Conservation (phyloP, 2,888 invertebrate genomes). For the Hyppa rectilinea region DNA sequence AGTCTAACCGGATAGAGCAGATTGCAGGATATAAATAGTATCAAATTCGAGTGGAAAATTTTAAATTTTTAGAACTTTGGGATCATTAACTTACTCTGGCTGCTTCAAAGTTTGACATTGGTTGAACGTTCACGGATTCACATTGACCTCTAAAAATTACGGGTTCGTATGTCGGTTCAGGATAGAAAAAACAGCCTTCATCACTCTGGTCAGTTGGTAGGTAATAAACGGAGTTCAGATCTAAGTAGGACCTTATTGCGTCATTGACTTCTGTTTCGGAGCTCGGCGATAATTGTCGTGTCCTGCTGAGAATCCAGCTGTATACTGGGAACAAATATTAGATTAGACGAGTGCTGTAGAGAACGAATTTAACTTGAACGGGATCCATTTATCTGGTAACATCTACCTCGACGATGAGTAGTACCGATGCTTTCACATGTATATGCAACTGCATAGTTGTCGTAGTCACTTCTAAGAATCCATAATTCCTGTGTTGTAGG, state of each 20-base stretch:
- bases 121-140: constrained; percentile 70
- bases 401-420: constrained; percentile 85
- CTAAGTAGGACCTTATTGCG: constrained; percentile 69
- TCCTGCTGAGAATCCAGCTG: constrained; percentile 84
- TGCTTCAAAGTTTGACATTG: constrained; percentile 71
- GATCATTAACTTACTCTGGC: constrained; percentile 69
- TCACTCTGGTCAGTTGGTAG: constrained; percentile 69
- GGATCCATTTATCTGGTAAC: background rate
- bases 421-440: constrained; percentile 89
- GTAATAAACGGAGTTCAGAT: constrained; percentile 75
- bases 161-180: constrained; percentile 67
- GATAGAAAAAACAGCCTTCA: constrained; percentile 77
- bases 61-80: background rate
- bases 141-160: constrained; percentile 77
- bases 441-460: constrained; percentile 92
- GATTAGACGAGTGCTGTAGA: background rate
- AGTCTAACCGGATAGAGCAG: too few species aligned
- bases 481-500: constrained; percentile 78
- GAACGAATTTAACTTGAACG: background rate
- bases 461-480: constrained; percentile 92
- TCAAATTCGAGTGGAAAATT: background rate
- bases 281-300: constrained; percentile 66
- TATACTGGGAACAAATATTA: constrained; percentile 73
- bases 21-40: too few species aligned
- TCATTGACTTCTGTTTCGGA: constrained; percentile 69